Evolutionary conservation across 2,888 invertebrate genomes (phyloP).

Genomic region (Eurytoma californica): DNA sequence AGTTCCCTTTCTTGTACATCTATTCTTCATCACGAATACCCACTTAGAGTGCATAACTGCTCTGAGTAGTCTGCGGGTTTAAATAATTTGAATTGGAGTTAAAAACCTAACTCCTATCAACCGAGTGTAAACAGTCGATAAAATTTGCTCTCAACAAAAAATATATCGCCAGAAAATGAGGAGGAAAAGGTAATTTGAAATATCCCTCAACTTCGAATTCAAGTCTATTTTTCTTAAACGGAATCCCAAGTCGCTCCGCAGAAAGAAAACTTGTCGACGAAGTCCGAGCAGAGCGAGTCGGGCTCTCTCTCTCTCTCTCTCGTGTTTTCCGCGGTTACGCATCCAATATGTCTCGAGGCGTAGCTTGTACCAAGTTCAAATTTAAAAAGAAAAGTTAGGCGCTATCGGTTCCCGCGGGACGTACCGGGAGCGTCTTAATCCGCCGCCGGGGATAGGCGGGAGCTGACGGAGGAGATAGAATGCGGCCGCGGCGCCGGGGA

Average conservation of each 20-base stretch:
- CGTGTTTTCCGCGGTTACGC: background rate
- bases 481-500: background rate
- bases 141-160: background rate
- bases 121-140: background rate
- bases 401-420: conserved; percentile 3
- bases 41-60: too few species aligned
- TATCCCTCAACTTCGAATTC: too few species aligned
- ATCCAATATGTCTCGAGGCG: background rate
- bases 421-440: conserved; percentile 15
- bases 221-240: too few species aligned
- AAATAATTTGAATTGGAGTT: background rate
- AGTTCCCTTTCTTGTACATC: too few species aligned
- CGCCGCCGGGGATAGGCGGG: conserved; percentile 5
- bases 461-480: background rate
- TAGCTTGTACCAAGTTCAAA: background rate
- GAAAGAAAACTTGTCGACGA: background rate
- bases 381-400: conserved; percentile 21
- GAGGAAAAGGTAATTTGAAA: background rate
- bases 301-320: background rate
- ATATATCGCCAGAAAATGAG: too few species aligned
- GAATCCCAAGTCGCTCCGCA: background rate
- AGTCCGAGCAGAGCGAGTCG: background rate
- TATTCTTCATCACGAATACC: too few species aligned
- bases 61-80: too few species aligned
- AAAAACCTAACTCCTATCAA: background rate